These are phyloP conservation scores for Caenorhabditis sp. DNA, from an alignment of 2,888 invertebrate genomes.

Conservation along the genomic window DNA sequence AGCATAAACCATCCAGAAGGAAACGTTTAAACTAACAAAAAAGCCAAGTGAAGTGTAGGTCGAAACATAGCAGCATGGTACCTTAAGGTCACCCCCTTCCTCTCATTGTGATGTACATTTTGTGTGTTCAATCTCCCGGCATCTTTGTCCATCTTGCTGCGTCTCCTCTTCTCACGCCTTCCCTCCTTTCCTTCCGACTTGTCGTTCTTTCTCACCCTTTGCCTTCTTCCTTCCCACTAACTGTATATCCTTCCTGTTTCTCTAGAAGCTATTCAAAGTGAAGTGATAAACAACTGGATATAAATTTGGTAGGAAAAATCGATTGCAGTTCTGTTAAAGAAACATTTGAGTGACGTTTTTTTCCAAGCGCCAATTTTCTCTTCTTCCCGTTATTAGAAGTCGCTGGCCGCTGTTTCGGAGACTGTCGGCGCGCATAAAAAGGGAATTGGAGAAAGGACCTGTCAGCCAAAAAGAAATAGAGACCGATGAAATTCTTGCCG, in stretches of 20 bases:
- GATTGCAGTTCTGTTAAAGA: neutral
- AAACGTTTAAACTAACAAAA: too few relatives aligned
- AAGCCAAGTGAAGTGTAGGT: neutral
- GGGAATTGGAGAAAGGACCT: neutral
- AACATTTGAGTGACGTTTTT: slow-evolving; percentile 18
- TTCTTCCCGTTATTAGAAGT: slow-evolving; percentile 24
- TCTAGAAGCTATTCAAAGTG: neutral
- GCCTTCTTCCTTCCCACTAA: slow-evolving; percentile 8
- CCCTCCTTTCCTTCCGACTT: slow-evolving; percentile 16
- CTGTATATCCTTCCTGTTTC: slow-evolving; percentile 6
- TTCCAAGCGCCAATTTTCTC: neutral
- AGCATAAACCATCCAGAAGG: too few relatives aligned
- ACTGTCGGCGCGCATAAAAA: slow-evolving; percentile 20
- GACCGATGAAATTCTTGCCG: slow-evolving; percentile 19
- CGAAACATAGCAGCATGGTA: neutral
- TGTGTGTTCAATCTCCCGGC: slow-evolving; percentile 39
- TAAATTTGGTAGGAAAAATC: neutral
- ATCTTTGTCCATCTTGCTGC: slow-evolving; percentile 33
- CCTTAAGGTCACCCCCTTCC: slow-evolving; percentile 39
- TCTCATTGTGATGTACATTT: neutral
- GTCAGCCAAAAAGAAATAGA: slow-evolving; percentile 16
- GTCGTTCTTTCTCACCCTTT: slow-evolving; percentile 36
- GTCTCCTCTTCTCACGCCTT: slow-evolving; percentile 13
- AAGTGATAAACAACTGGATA: neutral
- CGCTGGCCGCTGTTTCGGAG: neutral